phyloP scores from a whole-genome alignment of 1,140 invertebrate genomes.

The Globodera rostochiensis region DNA sequence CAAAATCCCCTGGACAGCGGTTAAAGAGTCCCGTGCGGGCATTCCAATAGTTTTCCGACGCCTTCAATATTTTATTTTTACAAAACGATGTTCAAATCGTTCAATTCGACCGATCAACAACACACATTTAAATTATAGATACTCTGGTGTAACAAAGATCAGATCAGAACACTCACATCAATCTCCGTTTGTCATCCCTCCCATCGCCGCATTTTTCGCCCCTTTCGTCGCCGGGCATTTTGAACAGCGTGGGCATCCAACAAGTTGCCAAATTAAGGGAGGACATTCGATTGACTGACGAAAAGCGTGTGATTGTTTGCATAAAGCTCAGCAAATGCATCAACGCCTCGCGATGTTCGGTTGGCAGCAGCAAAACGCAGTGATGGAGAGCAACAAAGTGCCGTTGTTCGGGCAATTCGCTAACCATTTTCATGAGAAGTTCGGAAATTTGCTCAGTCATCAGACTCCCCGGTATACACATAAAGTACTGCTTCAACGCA shows the following conservation, averaged over 20 bases:
- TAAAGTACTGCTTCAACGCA: constrained; percentile 41
- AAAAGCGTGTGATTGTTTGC: constrained; percentile 24
- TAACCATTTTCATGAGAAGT: constrained; percentile 75
- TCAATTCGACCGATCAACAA: constrained; percentile 1
- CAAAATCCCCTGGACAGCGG: constrained; percentile 30
- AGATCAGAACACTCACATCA: neutral
- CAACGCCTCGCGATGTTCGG: constrained; percentile 39
- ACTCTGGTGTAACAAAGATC: too few species aligned
- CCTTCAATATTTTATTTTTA: constrained; percentile 12
- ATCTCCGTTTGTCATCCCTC: neutral
- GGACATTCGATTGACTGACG: constrained; percentile 34
- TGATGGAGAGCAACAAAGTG: constrained; percentile 39
- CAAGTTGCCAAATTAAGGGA: constrained; percentile 37
- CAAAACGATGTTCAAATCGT: neutral
- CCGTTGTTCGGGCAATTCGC: constrained; percentile 32
- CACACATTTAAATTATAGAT: too few species aligned
- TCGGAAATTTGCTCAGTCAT: constrained; percentile 33
- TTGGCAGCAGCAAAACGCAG: constrained; percentile 39
- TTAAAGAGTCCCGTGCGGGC: neutral
- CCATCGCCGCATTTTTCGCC: too few species aligned
- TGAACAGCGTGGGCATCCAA: constrained; percentile 45
- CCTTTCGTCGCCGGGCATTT: neutral
- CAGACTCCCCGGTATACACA: constrained; percentile 33
- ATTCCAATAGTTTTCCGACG: constrained; percentile 37
- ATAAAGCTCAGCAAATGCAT: constrained; percentile 35